Evolutionary conservation across 2,797 vertebrate species (phyloP), one percentile per base, ranked within the genome.

Genomic region (Antennarius maculatus): DNA sequence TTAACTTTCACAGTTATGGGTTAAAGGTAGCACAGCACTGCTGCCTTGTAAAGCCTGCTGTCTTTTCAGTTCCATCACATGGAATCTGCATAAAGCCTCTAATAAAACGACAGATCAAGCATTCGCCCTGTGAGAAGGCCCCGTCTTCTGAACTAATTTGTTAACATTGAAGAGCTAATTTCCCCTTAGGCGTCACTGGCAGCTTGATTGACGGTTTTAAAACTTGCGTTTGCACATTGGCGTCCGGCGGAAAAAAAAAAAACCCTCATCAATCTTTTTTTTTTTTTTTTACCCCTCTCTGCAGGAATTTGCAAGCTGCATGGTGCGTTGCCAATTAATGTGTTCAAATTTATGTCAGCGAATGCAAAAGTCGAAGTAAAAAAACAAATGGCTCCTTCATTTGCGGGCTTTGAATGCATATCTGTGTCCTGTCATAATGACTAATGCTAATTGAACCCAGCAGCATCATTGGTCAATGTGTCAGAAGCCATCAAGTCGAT

Each of bases 391-490:
- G 83, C 66, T 63, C 17, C 18, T 63, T 80, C 63, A 39, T 69
- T 58, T 12, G 53, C 54, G 23, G 37, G 42, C 1, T 64, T 46
- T 54, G 68, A 81, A 74, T 31, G 75, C 69, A 66, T 84, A 80
- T 83, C 77, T 71, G 76, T 72, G 27, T 59, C 77, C 75, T 80
- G 84, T 89, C 83, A 79, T 54, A 9, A 66, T 82, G 81, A 89
- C 63, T 80, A 81, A 88, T 73, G 85, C 82, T 89, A 87, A 90
- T 90, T 84, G 83, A 62, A 75, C 75, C 82, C 49, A 79, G 86
- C 81, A n/a, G 79, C 82, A 60, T 86, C 80, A 45, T 84, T 77
- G 88, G 88, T 91, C 86, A 83, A 79, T 67, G 84, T 89, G 86
- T 91, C 91, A 86, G 43, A 84, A 82, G 77, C 66, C 69, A 69